phyloP scores from a whole-genome alignment of 2,888 invertebrate genomes.

The Geotrupes spiniger region DNA sequence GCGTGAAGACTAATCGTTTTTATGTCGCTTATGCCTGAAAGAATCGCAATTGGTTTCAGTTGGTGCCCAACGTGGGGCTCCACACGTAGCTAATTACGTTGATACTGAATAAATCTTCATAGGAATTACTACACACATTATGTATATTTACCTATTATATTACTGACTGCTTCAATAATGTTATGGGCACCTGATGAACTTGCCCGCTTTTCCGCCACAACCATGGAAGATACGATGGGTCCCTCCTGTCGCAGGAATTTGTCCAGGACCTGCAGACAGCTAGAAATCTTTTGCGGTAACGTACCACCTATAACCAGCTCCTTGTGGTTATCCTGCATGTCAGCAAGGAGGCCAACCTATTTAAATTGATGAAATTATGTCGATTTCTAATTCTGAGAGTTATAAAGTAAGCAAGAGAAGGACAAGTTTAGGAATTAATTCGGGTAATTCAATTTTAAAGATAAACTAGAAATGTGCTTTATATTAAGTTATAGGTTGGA shows the following conservation, averaged over 20 bases:
- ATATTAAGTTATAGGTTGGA: too few species aligned
- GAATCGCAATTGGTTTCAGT: constrained; percentile 35
- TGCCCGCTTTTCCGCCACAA: constrained; percentile 80
- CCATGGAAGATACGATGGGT: constrained; percentile 77
- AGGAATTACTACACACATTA: too few species aligned
- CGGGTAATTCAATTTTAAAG: too few species aligned
- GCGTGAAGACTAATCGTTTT: constrained; percentile 69
- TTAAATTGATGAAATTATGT: too few species aligned
- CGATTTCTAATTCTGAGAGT: too few species aligned
- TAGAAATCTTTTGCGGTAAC: constrained; percentile 64
- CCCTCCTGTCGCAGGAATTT: constrained; percentile 65
- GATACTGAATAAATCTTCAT: too few species aligned
- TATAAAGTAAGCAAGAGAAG: too few species aligned
- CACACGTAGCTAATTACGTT: too few species aligned
- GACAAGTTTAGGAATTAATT: too few species aligned
- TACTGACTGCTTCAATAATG: constrained; percentile 63
- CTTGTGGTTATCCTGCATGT: constrained; percentile 39
- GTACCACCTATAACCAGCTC: constrained; percentile 56
- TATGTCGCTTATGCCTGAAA: constrained; percentile 66
- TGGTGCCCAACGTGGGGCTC: constrained; percentile 62
- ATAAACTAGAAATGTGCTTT: too few species aligned
- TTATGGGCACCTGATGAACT: constrained; percentile 19
- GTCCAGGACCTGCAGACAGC: constrained; percentile 63
- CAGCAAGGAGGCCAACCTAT: constrained; percentile 64
- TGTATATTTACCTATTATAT: constrained; percentile 57